These are phyloP conservation scores for Lasioglossum leucozonium DNA, from an alignment of 2,888 invertebrate species.

Conservation along the genomic window DNA sequence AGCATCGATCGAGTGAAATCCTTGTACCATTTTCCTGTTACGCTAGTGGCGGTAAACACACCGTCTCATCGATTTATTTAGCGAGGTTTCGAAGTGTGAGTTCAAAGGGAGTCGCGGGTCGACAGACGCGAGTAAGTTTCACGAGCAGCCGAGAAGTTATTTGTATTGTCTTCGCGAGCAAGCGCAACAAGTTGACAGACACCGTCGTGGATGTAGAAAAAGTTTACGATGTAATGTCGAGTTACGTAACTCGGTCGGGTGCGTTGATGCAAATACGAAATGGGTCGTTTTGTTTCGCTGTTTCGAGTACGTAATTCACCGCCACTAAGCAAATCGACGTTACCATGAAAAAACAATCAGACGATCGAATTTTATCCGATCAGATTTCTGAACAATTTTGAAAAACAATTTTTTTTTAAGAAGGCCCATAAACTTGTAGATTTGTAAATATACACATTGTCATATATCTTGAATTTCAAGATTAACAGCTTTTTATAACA, in stretches of 20 bases:
- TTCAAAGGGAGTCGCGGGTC: conserved; percentile 35
- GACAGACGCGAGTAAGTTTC: conserved; percentile 38
- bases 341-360: background rate
- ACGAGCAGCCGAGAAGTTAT: conserved; percentile 35
- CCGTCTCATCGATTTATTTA: conserved; percentile 26
- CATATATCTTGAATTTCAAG: no score
- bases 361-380: background rate
- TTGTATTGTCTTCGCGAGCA: conserved; percentile 52
- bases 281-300: conserved; percentile 25
- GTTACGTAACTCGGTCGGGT: conserved; percentile 28
- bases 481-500: no score
- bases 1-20: background rate
- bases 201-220: conserved; percentile 53
- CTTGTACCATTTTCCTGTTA: background rate
- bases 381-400: background rate
- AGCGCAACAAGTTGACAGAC: conserved; percentile 61
- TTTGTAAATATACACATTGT: background rate
- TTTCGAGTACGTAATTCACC: conserved; percentile 16
- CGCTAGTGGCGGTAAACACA: background rate
- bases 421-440: background rate
- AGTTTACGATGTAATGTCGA: conserved; percentile 55
- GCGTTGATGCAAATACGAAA: conserved; percentile 42
- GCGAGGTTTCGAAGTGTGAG: background rate
- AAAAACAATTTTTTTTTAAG: background rate
- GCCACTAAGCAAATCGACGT: background rate